Percentiles rank a stretch among this genome's conserved stretches.
Conservation (phyloP, 37 sponge, comb jelly and placozoan species). For the Haliclona indistincta region DNA sequence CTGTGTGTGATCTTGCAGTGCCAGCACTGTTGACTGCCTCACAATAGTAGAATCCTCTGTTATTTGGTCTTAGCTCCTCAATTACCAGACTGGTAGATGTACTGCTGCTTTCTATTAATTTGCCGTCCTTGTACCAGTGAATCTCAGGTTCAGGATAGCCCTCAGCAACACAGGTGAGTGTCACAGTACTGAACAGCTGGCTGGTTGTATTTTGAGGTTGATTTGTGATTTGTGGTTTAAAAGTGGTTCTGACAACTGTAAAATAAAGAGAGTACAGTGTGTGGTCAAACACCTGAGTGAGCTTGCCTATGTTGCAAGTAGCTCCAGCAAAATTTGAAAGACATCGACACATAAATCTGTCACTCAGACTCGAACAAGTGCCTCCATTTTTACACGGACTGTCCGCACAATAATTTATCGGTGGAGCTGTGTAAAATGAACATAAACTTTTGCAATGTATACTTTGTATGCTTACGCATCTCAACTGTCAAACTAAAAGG, state of each 20-base stretch:
- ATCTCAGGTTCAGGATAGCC: constrained; percentile 42
- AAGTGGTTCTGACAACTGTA: not conserved
- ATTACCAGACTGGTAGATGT: not conserved
- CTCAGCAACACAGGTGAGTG: constrained; percentile 20
- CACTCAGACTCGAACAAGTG: constrained; percentile 5
- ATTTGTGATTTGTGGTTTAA: not conserved
- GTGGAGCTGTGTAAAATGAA: not conserved
- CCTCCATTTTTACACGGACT: constrained; percentile 39
- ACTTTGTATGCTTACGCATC: too few relatives aligned
- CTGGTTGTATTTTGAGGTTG: not conserved
- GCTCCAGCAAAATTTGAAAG: constrained; percentile 5
- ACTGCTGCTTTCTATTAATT: not conserved
- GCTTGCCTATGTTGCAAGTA: constrained; percentile 21
- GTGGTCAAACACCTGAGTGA: not conserved
- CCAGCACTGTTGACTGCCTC: constrained; percentile 25
- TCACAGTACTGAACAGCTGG: not conserved
- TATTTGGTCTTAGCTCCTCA: constrained; percentile 8
- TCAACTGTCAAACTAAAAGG: not conserved
- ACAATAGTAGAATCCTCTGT: constrained; percentile 42
- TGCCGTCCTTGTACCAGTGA: constrained; percentile 53
- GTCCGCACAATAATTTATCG: not conserved
- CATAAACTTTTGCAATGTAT: too few relatives aligned
- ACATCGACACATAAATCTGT: constrained; percentile 19
- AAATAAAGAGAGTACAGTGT: not conserved
- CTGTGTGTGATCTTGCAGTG: not conserved